Evolutionary conservation across 2,888 invertebrate genomes (phyloP).

Genomic region (Metalampra italica): DNA sequence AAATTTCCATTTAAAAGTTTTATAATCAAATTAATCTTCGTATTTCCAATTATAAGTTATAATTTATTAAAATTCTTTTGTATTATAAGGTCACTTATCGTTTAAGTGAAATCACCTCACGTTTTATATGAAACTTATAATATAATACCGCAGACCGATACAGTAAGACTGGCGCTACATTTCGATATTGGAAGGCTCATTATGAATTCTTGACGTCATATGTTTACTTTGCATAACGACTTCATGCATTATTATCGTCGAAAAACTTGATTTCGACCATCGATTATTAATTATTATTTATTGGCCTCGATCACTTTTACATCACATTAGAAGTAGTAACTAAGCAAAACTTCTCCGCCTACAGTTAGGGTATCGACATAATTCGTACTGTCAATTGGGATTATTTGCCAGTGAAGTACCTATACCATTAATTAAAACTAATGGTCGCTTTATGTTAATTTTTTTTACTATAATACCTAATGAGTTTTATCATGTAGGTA

Average conservation of each 20-base stretch:
- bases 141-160: too few species aligned
- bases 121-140: too few species aligned
- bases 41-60: too few species aligned
- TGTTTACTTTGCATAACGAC: constrained; percentile 6
- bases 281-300: neutral
- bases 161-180: too few species aligned
- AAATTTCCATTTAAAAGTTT: too few species aligned
- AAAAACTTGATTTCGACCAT: constrained; percentile 1
- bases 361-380: neutral
- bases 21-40: too few species aligned
- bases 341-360: neutral
- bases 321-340: neutral
- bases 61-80: too few species aligned
- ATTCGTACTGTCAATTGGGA: neutral
- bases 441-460: neutral
- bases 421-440: neutral
- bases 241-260: constrained; percentile 4
- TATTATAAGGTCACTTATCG: too few species aligned
- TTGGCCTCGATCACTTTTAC: neutral
- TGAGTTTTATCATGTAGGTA: too few species aligned
- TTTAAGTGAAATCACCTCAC: too few species aligned
- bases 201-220: constrained; percentile 6
- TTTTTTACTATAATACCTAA: neutral
- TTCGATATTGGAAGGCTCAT: neutral
- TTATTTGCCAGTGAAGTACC: neutral